Percentiles rank a stretch among this genome's conserved stretches.
Conservation (phyloP, 1,140 invertebrate genomes). For the Anagrus nilaparvatae region DNA sequence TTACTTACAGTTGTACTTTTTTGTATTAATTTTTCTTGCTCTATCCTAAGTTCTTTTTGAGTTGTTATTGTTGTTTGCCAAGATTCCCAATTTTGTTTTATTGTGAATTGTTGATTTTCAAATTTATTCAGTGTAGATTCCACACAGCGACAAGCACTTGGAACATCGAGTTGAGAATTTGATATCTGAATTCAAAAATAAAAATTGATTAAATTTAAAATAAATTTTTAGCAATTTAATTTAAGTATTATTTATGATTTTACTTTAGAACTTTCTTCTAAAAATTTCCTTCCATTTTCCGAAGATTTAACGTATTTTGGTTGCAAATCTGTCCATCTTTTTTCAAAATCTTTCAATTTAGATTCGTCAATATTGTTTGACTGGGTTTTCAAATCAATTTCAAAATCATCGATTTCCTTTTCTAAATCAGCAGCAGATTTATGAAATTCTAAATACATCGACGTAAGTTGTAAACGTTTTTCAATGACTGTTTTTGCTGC, state of each 20-base stretch:
- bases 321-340: constrained; percentile 52
- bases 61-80: constrained; percentile 55
- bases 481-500: constrained; percentile 53
- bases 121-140: constrained; percentile 62
- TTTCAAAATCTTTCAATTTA: constrained; percentile 45
- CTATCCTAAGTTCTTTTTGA: constrained; percentile 54
- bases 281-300: constrained; percentile 56
- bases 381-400: constrained; percentile 42
- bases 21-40: constrained; percentile 60
- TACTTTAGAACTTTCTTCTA: constrained; percentile 54
- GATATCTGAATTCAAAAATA: constrained; percentile 47
- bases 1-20: constrained; percentile 57
- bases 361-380: constrained; percentile 42
- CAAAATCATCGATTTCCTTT: constrained; percentile 56
- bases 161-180: constrained; percentile 65
- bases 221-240: not conserved
- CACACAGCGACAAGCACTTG: constrained; percentile 56
- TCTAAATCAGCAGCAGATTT: constrained; percentile 55
- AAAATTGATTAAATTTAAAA: too few species aligned
- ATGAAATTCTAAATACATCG: constrained; percentile 65
- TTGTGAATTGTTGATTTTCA: constrained; percentile 52
- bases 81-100: constrained; percentile 58
- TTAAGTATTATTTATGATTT: constrained; percentile 10
- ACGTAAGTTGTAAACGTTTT: constrained; percentile 51
- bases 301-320: constrained; percentile 50